Percentiles rank a stretch among this genome's conserved stretches.
These are phyloP conservation scores for Phasia obesa DNA, from an alignment of 2,888 invertebrate species.

Conservation along the genomic window DNA sequence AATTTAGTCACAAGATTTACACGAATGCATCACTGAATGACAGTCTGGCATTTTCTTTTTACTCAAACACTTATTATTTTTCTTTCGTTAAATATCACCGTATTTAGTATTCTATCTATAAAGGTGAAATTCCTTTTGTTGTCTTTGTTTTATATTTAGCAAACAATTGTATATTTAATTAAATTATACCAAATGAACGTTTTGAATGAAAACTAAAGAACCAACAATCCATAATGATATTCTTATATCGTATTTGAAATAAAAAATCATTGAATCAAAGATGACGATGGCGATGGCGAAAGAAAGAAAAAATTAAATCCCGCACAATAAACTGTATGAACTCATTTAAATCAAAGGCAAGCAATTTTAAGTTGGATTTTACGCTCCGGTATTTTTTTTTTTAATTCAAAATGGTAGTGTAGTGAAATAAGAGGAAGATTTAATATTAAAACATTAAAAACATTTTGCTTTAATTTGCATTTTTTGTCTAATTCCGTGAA, in stretches of 20 bases:
- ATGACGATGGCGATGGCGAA: constrained; percentile 22
- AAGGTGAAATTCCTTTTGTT: constrained; percentile 26
- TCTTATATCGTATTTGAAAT: too few species aligned
- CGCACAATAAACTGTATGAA: constrained; percentile 40
- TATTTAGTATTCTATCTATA: constrained; percentile 19
- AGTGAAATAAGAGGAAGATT: background rate
- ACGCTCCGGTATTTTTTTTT: constrained; percentile 5
- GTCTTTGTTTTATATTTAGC: constrained; percentile 30
- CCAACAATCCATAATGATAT: constrained; percentile 50
- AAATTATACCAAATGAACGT: constrained; percentile 18
- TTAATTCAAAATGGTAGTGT: background rate
- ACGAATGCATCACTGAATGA: constrained; percentile 44
- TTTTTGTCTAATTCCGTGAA: background rate
- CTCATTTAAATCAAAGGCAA: constrained; percentile 52
- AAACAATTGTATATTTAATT: constrained; percentile 41
- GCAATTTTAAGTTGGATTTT: constrained; percentile 67
- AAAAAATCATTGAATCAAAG: constrained; percentile 59
- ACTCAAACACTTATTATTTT: constrained; percentile 26
- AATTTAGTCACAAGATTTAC: constrained; percentile 60
- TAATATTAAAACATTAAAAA: background rate
- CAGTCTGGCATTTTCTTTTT: constrained; percentile 10
- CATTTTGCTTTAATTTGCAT: background rate
- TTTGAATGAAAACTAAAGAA: too few species aligned
- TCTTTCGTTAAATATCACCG: constrained; percentile 47
- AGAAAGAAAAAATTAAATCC: constrained; percentile 49